A percentile compares a stretch with the other conserved stretches of the same genome.
These are phyloP conservation scores for Dermatophagoides farinae DNA, from an alignment of 1,140 invertebrate genomes.

Conservation along the genomic window DNA sequence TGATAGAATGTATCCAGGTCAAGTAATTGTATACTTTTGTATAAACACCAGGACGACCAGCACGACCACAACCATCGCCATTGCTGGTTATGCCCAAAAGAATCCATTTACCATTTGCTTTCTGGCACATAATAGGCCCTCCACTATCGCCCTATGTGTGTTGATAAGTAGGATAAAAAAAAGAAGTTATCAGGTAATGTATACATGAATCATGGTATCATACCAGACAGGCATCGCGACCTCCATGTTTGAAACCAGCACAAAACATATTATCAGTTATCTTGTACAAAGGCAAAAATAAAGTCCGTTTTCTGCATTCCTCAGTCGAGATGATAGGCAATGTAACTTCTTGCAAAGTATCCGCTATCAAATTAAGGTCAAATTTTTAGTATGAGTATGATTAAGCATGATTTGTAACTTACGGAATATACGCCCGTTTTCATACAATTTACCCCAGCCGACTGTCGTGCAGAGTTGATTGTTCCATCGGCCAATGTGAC, in stretches of 20 bases:
- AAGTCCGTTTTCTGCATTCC: slow-evolving; percentile 52
- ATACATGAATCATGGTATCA: not conserved
- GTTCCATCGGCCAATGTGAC: slow-evolving; percentile 20
- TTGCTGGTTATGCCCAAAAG: slow-evolving; percentile 47
- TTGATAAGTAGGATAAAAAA: not conserved
- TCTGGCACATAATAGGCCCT: slow-evolving; percentile 52
- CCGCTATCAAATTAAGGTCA: slow-evolving; percentile 33
- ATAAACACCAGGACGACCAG: slow-evolving; percentile 44
- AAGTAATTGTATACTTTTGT: slow-evolving; percentile 23
- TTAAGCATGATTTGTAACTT: slow-evolving; percentile 27
- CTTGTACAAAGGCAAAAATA: slow-evolving; percentile 48
- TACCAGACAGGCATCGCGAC: slow-evolving; percentile 51
- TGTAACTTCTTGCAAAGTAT: slow-evolving; percentile 64
- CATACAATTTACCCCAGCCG: slow-evolving; percentile 59
- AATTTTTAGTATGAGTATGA: not conserved
- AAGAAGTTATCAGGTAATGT: not conserved
- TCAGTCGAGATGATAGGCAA: slow-evolving; percentile 57
- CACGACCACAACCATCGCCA: slow-evolving; percentile 38
- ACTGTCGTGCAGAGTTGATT: slow-evolving; percentile 49
- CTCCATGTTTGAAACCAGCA: slow-evolving; percentile 49
- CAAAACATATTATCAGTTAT: slow-evolving; percentile 68
- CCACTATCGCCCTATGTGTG: slow-evolving; percentile 49
- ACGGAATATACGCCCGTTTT: slow-evolving; percentile 57
- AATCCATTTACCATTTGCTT: slow-evolving; percentile 36
- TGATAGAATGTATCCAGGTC: slow-evolving; percentile 15